A percentile compares a stretch with the other conserved stretches of the same genome.
Conservation (phyloP, 2,888 invertebrate species). For the Andrena praecox region DNA sequence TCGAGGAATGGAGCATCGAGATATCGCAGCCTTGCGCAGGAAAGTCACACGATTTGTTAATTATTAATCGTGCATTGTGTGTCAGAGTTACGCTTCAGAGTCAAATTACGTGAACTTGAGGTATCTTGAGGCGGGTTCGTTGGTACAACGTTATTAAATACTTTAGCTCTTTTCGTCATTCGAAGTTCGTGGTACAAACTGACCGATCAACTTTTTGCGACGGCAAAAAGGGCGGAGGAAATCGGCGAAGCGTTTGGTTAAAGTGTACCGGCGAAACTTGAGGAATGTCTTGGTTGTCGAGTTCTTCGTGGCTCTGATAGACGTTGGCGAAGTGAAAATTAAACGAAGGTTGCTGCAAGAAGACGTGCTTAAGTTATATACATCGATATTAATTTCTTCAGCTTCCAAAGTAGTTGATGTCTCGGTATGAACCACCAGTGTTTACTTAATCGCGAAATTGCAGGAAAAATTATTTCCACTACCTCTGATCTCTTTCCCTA, state of each 20-base stretch:
- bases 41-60: no score
- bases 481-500: not conserved
- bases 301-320: slow-evolving; percentile 17
- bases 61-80: not conserved
- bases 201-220: slow-evolving; percentile 27
- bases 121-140: not conserved
- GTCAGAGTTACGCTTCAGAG: not conserved
- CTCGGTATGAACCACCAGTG: no score
- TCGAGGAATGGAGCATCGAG: not conserved
- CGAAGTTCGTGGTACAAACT: slow-evolving; percentile 12
- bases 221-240: slow-evolving; percentile 12
- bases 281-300: slow-evolving; percentile 19
- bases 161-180: slow-evolving; percentile 8
- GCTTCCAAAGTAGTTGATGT: not conserved
- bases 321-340: slow-evolving; percentile 10
- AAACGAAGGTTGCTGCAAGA: slow-evolving; percentile 4
- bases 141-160: not conserved
- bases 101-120: not conserved
- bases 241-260: slow-evolving; percentile 13
- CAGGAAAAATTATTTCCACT: slow-evolving; percentile 11
- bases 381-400: not conserved
- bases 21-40: not conserved
- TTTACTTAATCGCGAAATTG: not conserved
- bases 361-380: not conserved
- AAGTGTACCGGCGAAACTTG: slow-evolving; percentile 11